phyloP scores from a whole-genome alignment of 2,113 vertebrate genomes.

The Oenanthe melanoleuca region DNA sequence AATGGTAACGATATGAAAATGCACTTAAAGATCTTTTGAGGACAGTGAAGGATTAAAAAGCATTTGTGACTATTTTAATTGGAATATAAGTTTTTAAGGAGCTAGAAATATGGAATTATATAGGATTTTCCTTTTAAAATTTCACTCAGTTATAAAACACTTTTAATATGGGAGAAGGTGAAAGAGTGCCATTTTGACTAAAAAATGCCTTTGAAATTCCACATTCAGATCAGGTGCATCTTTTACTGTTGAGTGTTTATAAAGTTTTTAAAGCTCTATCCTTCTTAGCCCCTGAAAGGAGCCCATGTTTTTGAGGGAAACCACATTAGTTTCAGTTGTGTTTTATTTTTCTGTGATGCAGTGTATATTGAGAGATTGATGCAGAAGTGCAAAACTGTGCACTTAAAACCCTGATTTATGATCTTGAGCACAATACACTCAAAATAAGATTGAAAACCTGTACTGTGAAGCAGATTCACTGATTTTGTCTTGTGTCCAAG shows the following conservation, averaged over 20 bases:
- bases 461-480: neutral
- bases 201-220: neutral
- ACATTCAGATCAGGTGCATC: neutral
- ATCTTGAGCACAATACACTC: neutral
- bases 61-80: neutral
- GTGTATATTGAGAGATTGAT: neutral
- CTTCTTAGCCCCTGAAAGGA: neutral
- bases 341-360: neutral
- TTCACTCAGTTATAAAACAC: neutral
- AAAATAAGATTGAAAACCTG: neutral
- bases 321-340: neutral
- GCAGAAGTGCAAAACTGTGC: neutral
- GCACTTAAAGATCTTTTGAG: neutral
- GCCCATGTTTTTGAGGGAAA: neutral
- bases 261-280: neutral
- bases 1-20: neutral
- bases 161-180: neutral
- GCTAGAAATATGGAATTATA: neutral
- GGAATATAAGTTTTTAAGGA: neutral
- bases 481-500: neutral
- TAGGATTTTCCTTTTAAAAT: neutral
- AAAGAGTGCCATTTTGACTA: neutral
- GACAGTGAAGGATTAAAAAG: neutral
- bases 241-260: neutral
- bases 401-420: neutral